A percentile compares a stretch with the other conserved stretches of the same genome.
Evolutionary conservation across 2,797 vertebrate species (phyloP).

Genomic region (Babyrousa celebensis): DNA sequence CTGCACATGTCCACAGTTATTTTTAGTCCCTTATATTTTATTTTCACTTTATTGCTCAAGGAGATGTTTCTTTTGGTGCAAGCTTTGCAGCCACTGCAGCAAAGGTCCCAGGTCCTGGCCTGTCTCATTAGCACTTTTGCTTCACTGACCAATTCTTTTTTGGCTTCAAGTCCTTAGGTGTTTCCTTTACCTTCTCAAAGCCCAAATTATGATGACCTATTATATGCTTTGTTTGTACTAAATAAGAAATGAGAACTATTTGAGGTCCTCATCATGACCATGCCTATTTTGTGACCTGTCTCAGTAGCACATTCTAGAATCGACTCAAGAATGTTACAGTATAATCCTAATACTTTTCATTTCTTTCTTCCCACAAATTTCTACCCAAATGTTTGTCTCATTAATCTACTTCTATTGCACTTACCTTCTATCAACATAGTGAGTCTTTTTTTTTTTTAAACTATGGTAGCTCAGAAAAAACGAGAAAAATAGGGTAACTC

Average conservation of each 20-base stretch:
- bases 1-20: no score
- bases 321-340: not conserved
- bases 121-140: not conserved
- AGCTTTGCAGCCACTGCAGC: no score
- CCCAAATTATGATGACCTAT: not conserved
- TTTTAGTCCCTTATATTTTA: no score
- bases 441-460: not conserved
- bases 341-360: not conserved
- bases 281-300: not conserved
- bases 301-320: not conserved
- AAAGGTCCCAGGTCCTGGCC: no score
- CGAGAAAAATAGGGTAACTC: not conserved
- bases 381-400: not conserved
- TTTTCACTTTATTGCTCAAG: no score
- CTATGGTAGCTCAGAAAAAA: not conserved
- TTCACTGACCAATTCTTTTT: not conserved
- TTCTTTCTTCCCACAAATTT: slow-evolving; percentile 32
- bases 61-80: no score
- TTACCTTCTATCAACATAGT: not conserved
- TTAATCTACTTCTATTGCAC: not conserved
- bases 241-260: not conserved
- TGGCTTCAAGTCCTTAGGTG: not conserved
- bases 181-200: not conserved
- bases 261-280: not conserved
- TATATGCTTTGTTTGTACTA: not conserved